Base-by-base conservation (phyloP, 2,888 invertebrate genomes). In the Cinara cedri region DNA sequence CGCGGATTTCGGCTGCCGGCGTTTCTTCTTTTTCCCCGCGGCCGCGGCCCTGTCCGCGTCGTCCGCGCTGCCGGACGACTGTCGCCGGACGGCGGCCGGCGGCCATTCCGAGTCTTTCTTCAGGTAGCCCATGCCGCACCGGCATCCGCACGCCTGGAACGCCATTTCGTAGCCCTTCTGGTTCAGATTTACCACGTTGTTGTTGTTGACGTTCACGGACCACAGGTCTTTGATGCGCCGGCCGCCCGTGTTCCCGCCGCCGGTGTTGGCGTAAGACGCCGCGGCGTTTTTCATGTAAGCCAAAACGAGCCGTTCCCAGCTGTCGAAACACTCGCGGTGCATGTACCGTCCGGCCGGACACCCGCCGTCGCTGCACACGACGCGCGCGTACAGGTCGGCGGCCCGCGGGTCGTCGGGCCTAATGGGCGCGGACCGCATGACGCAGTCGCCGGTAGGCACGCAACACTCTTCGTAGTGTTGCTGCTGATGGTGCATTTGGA, bases 161-260 rank as follows among this genome's bases (percentile, higher is more conserved):
- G 96, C 96, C 86, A 97, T 87, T 87, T 98, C 97, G 88, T 97
- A 97, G 75, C 97, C 97, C 87, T 97, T 97, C 87, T 97, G 97
- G 68, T 68, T 68, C 34, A 66, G 26, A 19, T 60, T 68, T 6
- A 78, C 57, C 66, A 57, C 68, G 60, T 78, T 68, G 68, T 78
- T 78, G 76, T 78, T 78, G 49, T 78, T 78, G 16, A 68, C 66
- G 68, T 78, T 78, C 9, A 55, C 55, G 80, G 97, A 96, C 98
- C 98, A 98, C 81, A 98, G 87, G 87, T 97, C 97, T 87, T 97
- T 97, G 84, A 93, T 91, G 44, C 97, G 90, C 86, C 97, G 97
- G 81, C 96, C 90, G 86, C 11, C 46, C 34, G 49, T 49, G 26
- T 3, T 46, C 14, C 14, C 24, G 26, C 10, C 97, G 97, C 16